Evolutionary conservation across 2,113 vertebrate species (phyloP), one percentile per base, ranked within the genome.

Genomic region (Polypterus senegalus): DNA sequence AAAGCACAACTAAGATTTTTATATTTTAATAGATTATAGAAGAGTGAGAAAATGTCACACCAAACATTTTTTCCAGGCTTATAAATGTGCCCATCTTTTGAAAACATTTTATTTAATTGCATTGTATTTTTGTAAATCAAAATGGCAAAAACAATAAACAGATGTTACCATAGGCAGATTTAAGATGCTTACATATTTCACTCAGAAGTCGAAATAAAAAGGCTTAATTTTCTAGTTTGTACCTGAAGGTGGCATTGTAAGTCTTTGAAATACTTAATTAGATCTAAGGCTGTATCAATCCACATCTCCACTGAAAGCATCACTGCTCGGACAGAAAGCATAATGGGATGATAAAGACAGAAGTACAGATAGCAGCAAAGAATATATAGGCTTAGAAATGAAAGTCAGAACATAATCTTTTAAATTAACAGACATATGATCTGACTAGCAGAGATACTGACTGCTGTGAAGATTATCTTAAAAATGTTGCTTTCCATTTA

Each of bases 211-310:
- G 27, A 27, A 27, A 27, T 27, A 27, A 27, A 27, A 27, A 27
- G 2, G 2, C 27, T 27, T 27, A 27, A 27, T 27, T 27, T 27
- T 27, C 27, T 27, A 27, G 27, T 27, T 46, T 4, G 5, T 48
- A 46, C 7, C 57, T 47, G 52, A 64, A 46, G 47, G 54, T 52
- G 47, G 47, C 60, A 65, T 60, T 54, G 27, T 65, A 54, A 49
- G 56, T 6, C 43, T 70, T 65, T 54, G 49, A 67, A 70, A 70
- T 64, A 58, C 54, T 64, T 60, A 67, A 67, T 49, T 57, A 6
- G 5, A 27, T 57, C 6, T 57, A 6, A 45, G n/a, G 27, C 27
- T 44, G 27, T 57, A 27, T 44, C 46, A 5, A 7, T 3, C 56
- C 27, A 57, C 56, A 43, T 57, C 27, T 57, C 3, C 56, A 57